phyloP scores from a whole-genome alignment of 2,888 invertebrate genomes.

The Dioctria rufipes region DNA sequence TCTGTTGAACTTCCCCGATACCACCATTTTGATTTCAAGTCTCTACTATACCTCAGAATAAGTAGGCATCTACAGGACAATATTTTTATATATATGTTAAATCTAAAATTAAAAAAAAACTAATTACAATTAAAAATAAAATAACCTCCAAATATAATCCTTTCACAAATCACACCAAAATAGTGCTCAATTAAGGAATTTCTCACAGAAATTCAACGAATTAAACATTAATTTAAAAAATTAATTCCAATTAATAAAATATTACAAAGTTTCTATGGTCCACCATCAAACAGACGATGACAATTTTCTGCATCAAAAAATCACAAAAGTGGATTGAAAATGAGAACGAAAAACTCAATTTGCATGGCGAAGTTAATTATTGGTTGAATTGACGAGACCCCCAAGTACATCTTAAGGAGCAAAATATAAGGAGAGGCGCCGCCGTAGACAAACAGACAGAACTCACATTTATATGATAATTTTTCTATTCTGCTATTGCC shows the following conservation, averaged over 20 bases:
- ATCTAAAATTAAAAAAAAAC: too few species aligned
- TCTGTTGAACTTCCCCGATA: too few species aligned
- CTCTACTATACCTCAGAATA: too few species aligned
- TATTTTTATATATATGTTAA: too few species aligned
- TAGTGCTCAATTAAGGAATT: too few species aligned
- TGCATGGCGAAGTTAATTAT: conserved; percentile 57
- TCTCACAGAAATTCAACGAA: too few species aligned
- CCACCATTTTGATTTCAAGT: too few species aligned
- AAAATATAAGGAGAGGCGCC: background rate
- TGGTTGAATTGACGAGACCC: conserved; percentile 29
- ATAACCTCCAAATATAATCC: too few species aligned
- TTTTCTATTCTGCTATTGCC: conserved; percentile 45
- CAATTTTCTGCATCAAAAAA: conserved; percentile 49
- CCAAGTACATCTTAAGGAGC: background rate
- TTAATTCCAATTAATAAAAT: background rate
- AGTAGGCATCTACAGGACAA: too few species aligned
- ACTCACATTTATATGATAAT: conserved; percentile 58
- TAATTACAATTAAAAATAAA: too few species aligned
- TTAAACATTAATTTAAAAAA: background rate
- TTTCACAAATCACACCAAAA: too few species aligned
- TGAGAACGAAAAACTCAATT: conserved; percentile 54
- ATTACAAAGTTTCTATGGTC: background rate
- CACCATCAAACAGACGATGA: background rate
- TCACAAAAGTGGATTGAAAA: conserved; percentile 27
- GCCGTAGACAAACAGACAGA: conserved; percentile 20